Evolutionary conservation across 2,797 vertebrate species (phyloP), one percentile per base, ranked within the genome.

Genomic region (Crenichthys baileyi): DNA sequence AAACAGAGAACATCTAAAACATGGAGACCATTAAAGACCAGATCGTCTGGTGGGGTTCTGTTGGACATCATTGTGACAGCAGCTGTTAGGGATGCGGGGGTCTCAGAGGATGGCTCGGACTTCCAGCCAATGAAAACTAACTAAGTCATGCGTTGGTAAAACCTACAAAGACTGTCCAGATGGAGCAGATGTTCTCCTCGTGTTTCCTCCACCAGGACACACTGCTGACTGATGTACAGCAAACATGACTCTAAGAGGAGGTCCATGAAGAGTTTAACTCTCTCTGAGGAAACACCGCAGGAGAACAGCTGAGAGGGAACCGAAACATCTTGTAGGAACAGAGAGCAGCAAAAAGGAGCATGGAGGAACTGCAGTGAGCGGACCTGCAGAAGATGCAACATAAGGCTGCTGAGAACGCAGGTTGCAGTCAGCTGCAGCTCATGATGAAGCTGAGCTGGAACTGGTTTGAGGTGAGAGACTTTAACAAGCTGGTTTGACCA

Each of bases 131-230:
- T 2, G 13, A 18, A n/a, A 68, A 68, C 20, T 13, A 68, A 68
- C 20, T 36, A 36, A 36, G 31, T 68, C 39, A 44, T 9, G 18
- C 9, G 11, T n/a, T 44, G 65, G 65, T 68, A 15, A 65, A 68
- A 68, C 39, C 39, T 68, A 22, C 39, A 44, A 22, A 68, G 11
- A n/a, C 22, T 1, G 2, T 68, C 39, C 39, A 70, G 67, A 22
- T 70, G 67, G 67, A n/a, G 39, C 67, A 70, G 65, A 68, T 68
- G 24, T 44, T 70, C n/a, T 26, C 65, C 20, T 67, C 36, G 11
- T 41, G 20, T 24, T 41, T 36, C 36, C 36, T 41, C 36, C 36
- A 68, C 65, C 24, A 55, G 20, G 53, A 55, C 1, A 7, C 7
- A 6, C 20, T 55, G 22, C 20, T 24, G 53, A 55, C 16, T 24